Evolutionary conservation across 2,888 invertebrate genomes (phyloP), one percentile per base, ranked within the genome.

Genomic region (Limulus polyphemus): DNA sequence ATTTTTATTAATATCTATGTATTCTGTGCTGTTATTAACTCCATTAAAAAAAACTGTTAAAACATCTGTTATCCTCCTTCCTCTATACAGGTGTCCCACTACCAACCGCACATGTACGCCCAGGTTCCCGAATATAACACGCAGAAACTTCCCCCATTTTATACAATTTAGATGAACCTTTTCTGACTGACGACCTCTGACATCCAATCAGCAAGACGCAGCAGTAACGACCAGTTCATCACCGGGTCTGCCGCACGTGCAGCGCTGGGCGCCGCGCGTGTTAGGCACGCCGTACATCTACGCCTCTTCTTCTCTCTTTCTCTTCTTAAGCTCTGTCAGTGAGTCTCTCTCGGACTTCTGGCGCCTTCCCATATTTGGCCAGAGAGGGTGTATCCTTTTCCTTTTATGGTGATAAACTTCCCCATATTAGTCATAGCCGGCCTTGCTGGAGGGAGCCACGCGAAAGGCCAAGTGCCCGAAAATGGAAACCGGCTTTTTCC

Each of bases 61-160:
- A 32, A 32, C 32, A 32, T 32, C 32, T 32, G 32, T 32, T n/a
- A n/a, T n/a, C 4, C 32, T 32, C 4, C 3, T 32, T 32, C 32
- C 32, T 32, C 32, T 32, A 7, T 32, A 32, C 32, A 32, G 55
- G n/a, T 46, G 55, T 46, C 55, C 32, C 55, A 55, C 32, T 32
- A 32, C 32, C 32, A 32, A 32, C 32, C 32, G 32, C 32, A 32
- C 32, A 32, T 32, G 32, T 32, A 32, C 11, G 46, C 16, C 32
- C 55, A 55, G 55, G n/a, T 46, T 17, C 55, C 17, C 46, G 55
- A 55, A 16, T 55, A 55, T 46, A 55, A 14, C 16, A 55, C 55
- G 55, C 55, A 55, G 56, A 60, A 60, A 49, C 56, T 60, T 16
- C 60, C 60, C 17, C 60, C 60, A 14, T 60, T 60, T 56, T 60